These are phyloP conservation scores for Crypturellus undulatus DNA, from an alignment of 2,113 vertebrate species.

Conservation along the genomic window DNA sequence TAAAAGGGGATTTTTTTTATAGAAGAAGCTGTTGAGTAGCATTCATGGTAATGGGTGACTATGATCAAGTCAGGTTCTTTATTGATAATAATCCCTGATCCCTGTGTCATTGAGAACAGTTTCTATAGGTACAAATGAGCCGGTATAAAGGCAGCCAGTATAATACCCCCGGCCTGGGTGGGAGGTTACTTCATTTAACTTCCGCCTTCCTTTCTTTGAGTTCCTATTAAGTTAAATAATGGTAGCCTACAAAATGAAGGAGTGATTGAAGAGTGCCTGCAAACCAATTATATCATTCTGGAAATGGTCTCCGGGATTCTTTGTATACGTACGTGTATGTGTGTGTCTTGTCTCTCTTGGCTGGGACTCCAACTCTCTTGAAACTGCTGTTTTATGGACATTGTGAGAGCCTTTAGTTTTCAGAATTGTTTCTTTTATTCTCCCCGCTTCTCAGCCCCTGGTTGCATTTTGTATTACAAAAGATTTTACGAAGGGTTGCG, in stretches of 20 bases:
- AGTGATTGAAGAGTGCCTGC: constrained; percentile 45
- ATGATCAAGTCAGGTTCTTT: constrained; percentile 35
- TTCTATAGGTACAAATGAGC: constrained; percentile 61
- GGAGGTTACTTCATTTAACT: constrained; percentile 72
- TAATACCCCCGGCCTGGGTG: constrained; percentile 47
- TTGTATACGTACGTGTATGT: not conserved
- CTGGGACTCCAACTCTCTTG: constrained; percentile 18
- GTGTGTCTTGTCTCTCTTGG: constrained; percentile 23
- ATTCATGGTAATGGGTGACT: constrained; percentile 18
- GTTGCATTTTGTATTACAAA: constrained; percentile 35
- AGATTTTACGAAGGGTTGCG: constrained; percentile 15
- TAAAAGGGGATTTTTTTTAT: not conserved
- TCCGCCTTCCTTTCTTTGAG: constrained; percentile 57
- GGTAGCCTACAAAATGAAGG: constrained; percentile 27
- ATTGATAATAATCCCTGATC: constrained; percentile 35
- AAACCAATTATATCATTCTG: constrained; percentile 61
- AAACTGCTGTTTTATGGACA: constrained; percentile 35
- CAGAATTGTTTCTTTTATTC: constrained; percentile 40
- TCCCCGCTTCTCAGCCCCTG: not conserved
- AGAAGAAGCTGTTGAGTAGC: constrained; percentile 20
- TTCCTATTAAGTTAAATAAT: constrained; percentile 63
- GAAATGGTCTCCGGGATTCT: constrained; percentile 9
- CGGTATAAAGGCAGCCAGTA: constrained; percentile 30
- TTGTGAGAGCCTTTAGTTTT: constrained; percentile 22
- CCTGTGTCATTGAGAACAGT: constrained; percentile 54